Conservation (phyloP, 2,888 invertebrate species). For the Yponomeuta sedellus region DNA sequence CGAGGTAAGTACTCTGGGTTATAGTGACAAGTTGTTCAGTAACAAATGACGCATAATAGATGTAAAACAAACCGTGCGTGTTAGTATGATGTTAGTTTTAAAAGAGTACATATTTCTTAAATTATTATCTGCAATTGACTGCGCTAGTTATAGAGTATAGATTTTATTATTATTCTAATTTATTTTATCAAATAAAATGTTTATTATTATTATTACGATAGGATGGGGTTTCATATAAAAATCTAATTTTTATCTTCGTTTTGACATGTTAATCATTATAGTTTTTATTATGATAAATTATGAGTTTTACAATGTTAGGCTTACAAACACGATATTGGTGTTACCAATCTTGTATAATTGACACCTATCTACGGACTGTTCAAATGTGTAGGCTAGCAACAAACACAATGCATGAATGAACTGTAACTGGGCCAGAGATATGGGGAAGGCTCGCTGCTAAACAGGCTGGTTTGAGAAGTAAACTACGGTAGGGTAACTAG, state of each 20-base stretch:
- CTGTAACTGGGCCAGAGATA: no score
- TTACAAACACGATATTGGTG: constrained; percentile 9
- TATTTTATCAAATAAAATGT: constrained; percentile 11
- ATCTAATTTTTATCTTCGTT: not conserved
- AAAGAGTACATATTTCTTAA: constrained; percentile 1
- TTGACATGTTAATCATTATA: not conserved
- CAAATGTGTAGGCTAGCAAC: not conserved
- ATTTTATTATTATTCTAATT: constrained; percentile 7
- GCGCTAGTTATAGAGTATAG: constrained; percentile 4
- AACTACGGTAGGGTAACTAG: not conserved
- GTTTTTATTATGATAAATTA: constrained; percentile 6
- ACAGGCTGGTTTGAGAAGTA: no score
- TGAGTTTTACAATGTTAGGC: constrained; percentile 12
- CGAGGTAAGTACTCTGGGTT: not conserved
- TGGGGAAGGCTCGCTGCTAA: no score
- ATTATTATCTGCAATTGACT: not conserved
- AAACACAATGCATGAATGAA: no score
- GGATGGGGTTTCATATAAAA: not conserved
- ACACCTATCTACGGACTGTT: not conserved
- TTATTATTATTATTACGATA: not conserved
- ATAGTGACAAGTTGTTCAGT: not conserved
- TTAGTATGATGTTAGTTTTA: not conserved
- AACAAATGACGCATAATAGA: not conserved
- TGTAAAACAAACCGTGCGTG: not conserved
- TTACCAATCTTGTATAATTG: constrained; percentile 6